Evolutionary conservation across 2,888 invertebrate species (phyloP).

Genomic region (Stenodema calcarata): DNA sequence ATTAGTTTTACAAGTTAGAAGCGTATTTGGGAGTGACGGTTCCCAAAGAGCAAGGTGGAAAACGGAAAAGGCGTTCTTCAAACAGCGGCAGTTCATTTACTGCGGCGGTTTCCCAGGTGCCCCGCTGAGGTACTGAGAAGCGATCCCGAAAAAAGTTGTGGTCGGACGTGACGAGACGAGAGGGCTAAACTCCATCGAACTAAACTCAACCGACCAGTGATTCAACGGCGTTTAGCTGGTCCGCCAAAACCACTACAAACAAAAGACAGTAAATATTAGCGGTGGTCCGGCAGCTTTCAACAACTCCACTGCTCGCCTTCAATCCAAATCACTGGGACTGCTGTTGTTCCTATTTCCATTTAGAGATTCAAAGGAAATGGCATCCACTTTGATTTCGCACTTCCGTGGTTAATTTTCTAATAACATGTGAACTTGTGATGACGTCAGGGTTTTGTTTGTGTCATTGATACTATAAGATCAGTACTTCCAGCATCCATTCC

Average conservation of each 20-base stretch:
- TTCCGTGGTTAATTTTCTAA: too few relatives aligned
- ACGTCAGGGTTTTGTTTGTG: too few relatives aligned
- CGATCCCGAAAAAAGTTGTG: background rate
- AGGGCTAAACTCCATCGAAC: background rate
- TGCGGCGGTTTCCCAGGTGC: background rate
- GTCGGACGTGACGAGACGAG: background rate
- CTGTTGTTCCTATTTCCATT: too few relatives aligned
- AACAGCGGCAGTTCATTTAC: background rate
- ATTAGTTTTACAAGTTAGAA: too few relatives aligned
- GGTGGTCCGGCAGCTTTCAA: background rate
- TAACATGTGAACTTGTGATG: too few relatives aligned
- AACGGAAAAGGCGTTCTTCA: too few relatives aligned
- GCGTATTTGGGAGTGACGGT: too few relatives aligned
- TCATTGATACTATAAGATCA: too few relatives aligned
- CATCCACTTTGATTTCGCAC: too few relatives aligned
- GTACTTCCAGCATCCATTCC: too few relatives aligned
- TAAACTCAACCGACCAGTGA: background rate
- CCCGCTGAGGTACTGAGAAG: background rate
- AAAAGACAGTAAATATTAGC: background rate
- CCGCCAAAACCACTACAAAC: background rate
- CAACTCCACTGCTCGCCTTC: background rate
- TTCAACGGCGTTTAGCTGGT: background rate
- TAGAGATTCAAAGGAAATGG: too few relatives aligned
- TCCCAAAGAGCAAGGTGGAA: background rate
- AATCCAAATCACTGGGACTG: too few relatives aligned